Evolutionary conservation across 1,140 invertebrate genomes (phyloP).

Genomic region (Halyomorpha halys): DNA sequence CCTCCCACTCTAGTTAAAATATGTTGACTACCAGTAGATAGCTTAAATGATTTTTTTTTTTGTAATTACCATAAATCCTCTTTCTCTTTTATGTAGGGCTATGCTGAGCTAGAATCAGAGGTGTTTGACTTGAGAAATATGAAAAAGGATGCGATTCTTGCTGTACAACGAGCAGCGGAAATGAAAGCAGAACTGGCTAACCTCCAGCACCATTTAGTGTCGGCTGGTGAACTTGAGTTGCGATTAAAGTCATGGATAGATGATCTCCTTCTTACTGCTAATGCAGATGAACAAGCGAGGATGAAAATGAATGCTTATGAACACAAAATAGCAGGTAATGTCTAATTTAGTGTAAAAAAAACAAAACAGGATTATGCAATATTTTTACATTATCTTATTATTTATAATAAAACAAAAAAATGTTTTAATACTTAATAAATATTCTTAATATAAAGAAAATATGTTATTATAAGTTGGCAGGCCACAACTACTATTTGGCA

Average conservation of each 20-base stretch:
- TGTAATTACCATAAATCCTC: not conserved
- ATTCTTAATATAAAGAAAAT: not conserved
- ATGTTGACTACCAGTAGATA: too few species aligned
- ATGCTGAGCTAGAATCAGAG: not conserved
- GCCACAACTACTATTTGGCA: not conserved
- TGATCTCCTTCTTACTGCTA: not conserved
- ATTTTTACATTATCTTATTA: not conserved
- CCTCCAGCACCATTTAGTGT: slow-evolving; percentile 16
- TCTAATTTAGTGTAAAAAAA: not conserved
- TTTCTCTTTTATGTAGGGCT: not conserved
- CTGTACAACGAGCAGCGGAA: slow-evolving; percentile 2
- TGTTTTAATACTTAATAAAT: not conserved
- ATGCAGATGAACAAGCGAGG: not conserved
- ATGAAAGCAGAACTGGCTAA: slow-evolving; percentile 10
- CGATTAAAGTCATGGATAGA: slow-evolving; percentile 3
- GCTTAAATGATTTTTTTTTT: too few species aligned
- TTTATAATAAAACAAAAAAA: not conserved
- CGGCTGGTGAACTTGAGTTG: slow-evolving; percentile 17
- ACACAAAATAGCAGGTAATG: not conserved
- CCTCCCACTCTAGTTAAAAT: too few species aligned
- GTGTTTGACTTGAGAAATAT: slow-evolving; percentile 20
- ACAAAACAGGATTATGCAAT: not conserved
- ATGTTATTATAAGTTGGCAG: not conserved
- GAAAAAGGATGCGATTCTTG: slow-evolving; percentile 1
- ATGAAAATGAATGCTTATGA: not conserved